Evolutionary conservation across 2,888 invertebrate species (phyloP), one percentile per base, ranked within the genome.

Genomic region (Neoitamus cyanurus): DNA sequence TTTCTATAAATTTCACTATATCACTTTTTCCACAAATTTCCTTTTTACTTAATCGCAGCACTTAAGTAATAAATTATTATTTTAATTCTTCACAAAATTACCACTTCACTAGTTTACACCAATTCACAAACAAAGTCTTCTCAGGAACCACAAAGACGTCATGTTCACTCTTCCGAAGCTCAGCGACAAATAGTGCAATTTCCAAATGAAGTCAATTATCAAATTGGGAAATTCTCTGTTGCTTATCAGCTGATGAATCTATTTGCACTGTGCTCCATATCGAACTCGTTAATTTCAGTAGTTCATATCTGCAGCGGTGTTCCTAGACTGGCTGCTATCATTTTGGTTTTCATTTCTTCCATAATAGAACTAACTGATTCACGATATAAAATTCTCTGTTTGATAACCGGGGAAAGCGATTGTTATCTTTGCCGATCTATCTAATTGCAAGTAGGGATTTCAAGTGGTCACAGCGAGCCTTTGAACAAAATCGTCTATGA

Each of bases 1-100:
- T 91, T 72, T 42, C 85, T 42, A 9, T 13, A 13, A 37, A 86
- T 82, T 86, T 84, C 20, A 88, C 69, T 6, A 6, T 31, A 85
- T 86, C 86, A 46, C 86, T 83, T 46, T 75, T 75, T 37, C n/a
- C n/a, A 78, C 30, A 58, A 31, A 37, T 73, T 83, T 70, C 5
- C 5, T 20, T 11, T 36, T 34, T 73, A 1, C 25, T 73, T 25
- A 15, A 34, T 73, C 75, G 36, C 34, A 75, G 37, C 75, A 31
- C 70, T 42, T n/a, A n/a, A 15, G 48, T 30, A 34, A 9, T 70
- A n/a, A 68, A n/a, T 13, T 69, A 25, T 34, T 31, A n/a, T 70
- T 34, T 70, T 9, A 58, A 0, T 58, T 58, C 6, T 58, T 25
- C 0, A 3, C 11, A 70, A 70, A 70, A 31, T 28, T n/a, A 13